Evolutionary conservation across 2,113 vertebrate species (phyloP).

Genomic region (Ardeotis arabs): DNA sequence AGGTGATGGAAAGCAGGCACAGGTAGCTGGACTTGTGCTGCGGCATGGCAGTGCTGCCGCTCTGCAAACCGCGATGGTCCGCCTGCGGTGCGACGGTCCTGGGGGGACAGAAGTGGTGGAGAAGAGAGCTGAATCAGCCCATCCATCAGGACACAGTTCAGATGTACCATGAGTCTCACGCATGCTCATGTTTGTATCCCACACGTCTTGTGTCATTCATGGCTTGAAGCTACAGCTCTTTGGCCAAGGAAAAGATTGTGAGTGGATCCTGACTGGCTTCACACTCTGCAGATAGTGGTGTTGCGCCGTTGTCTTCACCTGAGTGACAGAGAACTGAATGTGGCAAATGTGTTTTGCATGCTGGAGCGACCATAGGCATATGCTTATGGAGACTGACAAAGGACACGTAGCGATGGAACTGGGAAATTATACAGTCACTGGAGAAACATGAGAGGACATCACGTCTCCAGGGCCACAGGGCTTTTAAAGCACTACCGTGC

Average conservation of each 20-base stretch:
- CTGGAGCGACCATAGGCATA: background rate
- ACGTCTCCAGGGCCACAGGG: background rate
- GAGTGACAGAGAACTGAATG: background rate
- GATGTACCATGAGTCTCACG: fast-evolving
- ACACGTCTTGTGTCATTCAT: background rate
- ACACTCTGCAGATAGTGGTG: background rate
- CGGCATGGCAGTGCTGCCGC: background rate
- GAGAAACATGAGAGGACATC: background rate
- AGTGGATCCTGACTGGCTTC: background rate
- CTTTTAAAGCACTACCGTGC: background rate
- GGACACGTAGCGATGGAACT: background rate
- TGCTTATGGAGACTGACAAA: background rate
- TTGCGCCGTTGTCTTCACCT: background rate
- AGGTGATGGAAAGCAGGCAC: background rate
- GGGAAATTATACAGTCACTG: background rate
- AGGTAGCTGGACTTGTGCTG: background rate
- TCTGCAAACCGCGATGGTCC: fast-evolving
- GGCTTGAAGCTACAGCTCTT: background rate
- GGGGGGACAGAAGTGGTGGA: background rate
- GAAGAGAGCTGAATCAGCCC: background rate
- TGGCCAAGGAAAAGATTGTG: background rate
- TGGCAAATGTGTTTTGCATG: background rate
- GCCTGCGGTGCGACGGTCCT: fast-evolving
- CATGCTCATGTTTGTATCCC: background rate
- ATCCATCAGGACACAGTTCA: background rate